Evolutionary conservation across 2,797 vertebrate genomes (phyloP).

Genomic region (Cichlasoma orientale): DNA sequence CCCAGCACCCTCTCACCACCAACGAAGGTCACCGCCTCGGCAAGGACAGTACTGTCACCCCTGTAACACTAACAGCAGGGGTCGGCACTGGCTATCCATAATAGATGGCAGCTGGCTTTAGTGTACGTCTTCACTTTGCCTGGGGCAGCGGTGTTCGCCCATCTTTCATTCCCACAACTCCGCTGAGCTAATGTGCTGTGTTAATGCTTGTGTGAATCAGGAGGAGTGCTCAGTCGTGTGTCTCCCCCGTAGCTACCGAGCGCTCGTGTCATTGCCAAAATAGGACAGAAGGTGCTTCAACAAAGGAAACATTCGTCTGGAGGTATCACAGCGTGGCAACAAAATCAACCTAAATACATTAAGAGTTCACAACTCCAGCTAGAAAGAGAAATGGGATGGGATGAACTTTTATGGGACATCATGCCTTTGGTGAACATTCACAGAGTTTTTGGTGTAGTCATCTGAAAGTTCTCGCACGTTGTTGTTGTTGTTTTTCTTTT

Average conservation of each 20-base stretch:
- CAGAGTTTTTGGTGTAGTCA: not conserved
- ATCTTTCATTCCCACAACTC: constrained; percentile 79
- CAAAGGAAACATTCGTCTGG: constrained; percentile 73
- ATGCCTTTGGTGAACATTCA: constrained; percentile 41
- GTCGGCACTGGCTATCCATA: constrained; percentile 75
- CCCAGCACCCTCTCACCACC: constrained; percentile 73
- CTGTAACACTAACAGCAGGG: constrained; percentile 73
- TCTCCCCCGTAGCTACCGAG: constrained; percentile 68
- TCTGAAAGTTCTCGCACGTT: not conserved
- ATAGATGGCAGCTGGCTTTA: constrained; percentile 81
- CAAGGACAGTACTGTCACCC: constrained; percentile 79
- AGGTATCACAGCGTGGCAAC: constrained; percentile 64
- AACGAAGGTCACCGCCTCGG: constrained; percentile 78
- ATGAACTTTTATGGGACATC: constrained; percentile 37
- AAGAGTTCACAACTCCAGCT: constrained; percentile 38
- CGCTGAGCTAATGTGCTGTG: constrained; percentile 78
- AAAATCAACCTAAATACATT: constrained; percentile 59
- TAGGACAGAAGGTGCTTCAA: constrained; percentile 74
- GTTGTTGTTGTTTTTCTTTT: not conserved
- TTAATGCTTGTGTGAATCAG: constrained; percentile 77
- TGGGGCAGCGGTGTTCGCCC: constrained; percentile 71
- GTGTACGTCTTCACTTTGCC: constrained; percentile 81
- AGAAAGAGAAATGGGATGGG: constrained; percentile 41
- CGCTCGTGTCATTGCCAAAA: constrained; percentile 75
- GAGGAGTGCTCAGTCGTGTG: constrained; percentile 71